Evolutionary conservation across 92 coral and sea anemone genomes (phyloP).

Genomic region (Parazoanthus atlanticus): DNA sequence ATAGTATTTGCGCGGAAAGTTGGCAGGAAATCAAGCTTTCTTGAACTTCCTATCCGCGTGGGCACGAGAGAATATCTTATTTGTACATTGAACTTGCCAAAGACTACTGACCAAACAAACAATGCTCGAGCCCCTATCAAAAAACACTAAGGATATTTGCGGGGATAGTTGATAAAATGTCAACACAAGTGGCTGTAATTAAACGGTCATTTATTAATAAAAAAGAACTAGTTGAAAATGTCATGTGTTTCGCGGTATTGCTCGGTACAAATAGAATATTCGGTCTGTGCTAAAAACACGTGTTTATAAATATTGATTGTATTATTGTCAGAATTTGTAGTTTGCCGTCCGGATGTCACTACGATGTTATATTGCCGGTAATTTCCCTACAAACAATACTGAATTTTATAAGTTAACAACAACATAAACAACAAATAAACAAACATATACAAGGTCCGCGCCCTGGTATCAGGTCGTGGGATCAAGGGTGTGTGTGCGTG

Average conservation of each 20-base stretch:
- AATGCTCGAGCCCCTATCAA: background rate
- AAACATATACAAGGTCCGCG: background rate
- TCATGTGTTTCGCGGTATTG: too few relatives aligned
- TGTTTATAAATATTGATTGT: background rate
- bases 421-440: background rate
- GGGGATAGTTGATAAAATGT: background rate
- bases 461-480: background rate
- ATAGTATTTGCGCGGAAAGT: too few relatives aligned
- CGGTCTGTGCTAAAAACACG: background rate
- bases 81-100: background rate
- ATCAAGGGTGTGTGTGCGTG: background rate
- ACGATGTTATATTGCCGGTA: conserved; percentile 11
- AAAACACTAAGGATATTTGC: background rate
- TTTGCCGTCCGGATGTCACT: background rate
- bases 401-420: background rate
- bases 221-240: too few relatives aligned
- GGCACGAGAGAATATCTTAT: background rate
- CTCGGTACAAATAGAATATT: too few relatives aligned
- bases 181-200: background rate
- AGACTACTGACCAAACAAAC: too few relatives aligned
- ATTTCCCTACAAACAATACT: background rate
- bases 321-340: too few relatives aligned
- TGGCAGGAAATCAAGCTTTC: too few relatives aligned
- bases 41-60: background rate
- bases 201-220: background rate